Conservation (phyloP, 2,888 invertebrate species). For the Cerastis rubricosa region DNA sequence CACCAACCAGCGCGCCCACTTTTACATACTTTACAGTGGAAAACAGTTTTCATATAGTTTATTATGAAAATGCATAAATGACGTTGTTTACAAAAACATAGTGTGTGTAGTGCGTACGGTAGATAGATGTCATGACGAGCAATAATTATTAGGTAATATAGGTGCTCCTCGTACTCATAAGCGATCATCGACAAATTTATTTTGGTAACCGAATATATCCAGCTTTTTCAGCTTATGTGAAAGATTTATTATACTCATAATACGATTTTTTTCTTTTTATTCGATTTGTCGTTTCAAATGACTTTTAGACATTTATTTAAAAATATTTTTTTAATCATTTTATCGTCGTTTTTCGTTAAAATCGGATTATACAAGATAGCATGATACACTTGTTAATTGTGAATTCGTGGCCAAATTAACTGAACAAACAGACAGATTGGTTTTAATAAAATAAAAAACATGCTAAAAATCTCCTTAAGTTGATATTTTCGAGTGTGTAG, state of each 20-base stretch:
- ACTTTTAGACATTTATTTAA: too few relatives aligned
- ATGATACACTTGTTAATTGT: neutral
- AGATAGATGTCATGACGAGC: neutral
- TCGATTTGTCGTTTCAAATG: neutral
- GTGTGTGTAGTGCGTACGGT: neutral
- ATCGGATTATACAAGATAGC: neutral
- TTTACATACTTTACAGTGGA: neutral
- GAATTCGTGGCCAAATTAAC: neutral
- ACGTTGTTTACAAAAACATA: neutral
- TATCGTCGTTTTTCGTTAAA: too few relatives aligned
- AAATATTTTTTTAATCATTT: too few relatives aligned
- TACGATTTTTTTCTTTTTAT: neutral
- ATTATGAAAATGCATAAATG: constrained; percentile 16
- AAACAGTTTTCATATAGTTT: neutral
- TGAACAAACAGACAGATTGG: neutral
- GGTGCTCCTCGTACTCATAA: neutral
- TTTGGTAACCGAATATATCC: neutral
- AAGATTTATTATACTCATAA: neutral
- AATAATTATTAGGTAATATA: neutral
- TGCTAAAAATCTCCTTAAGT: too few relatives aligned
- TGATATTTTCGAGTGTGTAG: neutral
- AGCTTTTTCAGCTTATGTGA: neutral
- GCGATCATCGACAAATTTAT: neutral
- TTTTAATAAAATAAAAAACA: neutral
- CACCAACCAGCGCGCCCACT: neutral